These are phyloP conservation scores for Megaceryle maxima DNA, from an alignment of 2,113 vertebrate species.

Conservation along the genomic window DNA sequence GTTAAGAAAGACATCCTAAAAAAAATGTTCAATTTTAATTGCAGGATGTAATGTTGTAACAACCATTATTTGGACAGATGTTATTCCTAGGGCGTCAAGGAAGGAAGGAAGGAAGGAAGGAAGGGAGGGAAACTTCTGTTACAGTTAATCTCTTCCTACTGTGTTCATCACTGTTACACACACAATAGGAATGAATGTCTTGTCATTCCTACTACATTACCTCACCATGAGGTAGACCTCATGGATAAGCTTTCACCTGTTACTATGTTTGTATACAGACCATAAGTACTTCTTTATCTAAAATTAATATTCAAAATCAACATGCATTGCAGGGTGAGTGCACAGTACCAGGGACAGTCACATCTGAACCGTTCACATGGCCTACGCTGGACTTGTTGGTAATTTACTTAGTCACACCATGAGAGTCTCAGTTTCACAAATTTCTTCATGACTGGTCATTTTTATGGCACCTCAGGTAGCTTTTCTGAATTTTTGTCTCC, in stretches of 20 bases:
- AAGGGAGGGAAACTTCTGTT: no score
- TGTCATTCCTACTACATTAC: background rate
- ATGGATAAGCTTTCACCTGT: background rate
- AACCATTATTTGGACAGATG: background rate
- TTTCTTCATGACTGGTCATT: background rate
- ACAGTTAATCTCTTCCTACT: background rate
- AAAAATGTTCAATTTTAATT: background rate
- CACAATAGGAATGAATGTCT: background rate
- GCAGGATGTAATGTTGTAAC: background rate
- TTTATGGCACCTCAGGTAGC: background rate
- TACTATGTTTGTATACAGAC: background rate
- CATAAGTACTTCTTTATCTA: background rate
- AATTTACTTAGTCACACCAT: background rate
- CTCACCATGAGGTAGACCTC: background rate
- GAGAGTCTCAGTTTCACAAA: background rate
- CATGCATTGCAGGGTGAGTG: background rate
- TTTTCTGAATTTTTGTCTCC: background rate
- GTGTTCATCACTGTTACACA: background rate
- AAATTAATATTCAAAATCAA: slow-evolving; percentile 1
- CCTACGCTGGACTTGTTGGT: background rate
- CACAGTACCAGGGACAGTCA: background rate
- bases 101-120: background rate
- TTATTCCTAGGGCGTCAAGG: background rate
- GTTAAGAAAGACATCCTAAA: background rate
- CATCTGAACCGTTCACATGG: background rate